A percentile compares a stretch with the other conserved stretches of the same genome.
phyloP scores from a whole-genome alignment of 2,113 vertebrate species.

The Ascaphus truei region DNA sequence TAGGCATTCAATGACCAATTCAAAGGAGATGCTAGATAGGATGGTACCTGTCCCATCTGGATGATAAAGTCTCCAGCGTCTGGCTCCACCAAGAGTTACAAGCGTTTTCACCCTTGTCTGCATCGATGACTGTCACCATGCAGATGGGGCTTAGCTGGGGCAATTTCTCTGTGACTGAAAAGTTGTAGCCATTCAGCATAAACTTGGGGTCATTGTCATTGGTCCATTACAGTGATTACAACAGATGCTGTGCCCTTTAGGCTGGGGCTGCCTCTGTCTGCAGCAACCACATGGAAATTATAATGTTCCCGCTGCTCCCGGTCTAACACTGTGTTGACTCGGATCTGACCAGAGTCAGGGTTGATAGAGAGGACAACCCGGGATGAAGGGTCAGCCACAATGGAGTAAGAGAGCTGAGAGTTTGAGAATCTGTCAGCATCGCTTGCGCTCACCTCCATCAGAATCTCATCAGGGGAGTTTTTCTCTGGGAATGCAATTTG shows the following conservation, averaged over 20 bases:
- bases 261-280: conserved; percentile 87
- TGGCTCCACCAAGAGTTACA: conserved; percentile 81
- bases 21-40: conserved; percentile 92
- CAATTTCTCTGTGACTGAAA: conserved; percentile 95
- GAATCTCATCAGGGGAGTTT: conserved; percentile 79
- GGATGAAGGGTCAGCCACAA: conserved; percentile 65
- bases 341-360: conserved; percentile 74
- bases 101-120: conserved; percentile 89
- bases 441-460: conserved; percentile 76
- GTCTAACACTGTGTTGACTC: conserved; percentile 82
- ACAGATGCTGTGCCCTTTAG: conserved; percentile 89
- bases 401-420: conserved; percentile 81
- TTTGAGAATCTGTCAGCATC: conserved; percentile 92
- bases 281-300: conserved; percentile 81
- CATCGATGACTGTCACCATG: conserved; percentile 90
- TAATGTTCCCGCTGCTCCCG: conserved; percentile 84
- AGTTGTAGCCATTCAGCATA: conserved; percentile 92
- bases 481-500: conserved; percentile 87
- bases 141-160: conserved; percentile 87
- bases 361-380: conserved; percentile 85
- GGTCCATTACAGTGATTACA: conserved; percentile 82
- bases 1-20: conserved; percentile 41
- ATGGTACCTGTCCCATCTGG: conserved; percentile 93
- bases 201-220: conserved; percentile 98
- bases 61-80: conserved; percentile 94